Evolutionary conservation across 2,797 vertebrate species (phyloP), one percentile per base, ranked within the genome.

Genomic region (Chaetodon trifasciatus): DNA sequence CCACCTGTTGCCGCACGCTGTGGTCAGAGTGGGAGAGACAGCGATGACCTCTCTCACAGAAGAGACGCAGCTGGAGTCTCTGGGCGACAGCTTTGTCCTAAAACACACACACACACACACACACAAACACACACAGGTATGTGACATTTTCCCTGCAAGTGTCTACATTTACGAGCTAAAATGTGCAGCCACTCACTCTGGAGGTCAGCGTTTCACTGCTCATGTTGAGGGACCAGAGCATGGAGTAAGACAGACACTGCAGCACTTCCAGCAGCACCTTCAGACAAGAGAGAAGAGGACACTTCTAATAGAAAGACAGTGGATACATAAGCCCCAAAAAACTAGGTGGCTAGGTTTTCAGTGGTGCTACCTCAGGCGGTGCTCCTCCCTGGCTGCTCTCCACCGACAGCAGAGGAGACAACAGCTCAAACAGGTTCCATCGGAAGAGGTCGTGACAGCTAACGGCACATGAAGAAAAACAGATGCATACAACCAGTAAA

Each of bases 361-460:
- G n/a, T 10, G 66, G 3, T 1, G 67, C 84, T 94, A 98, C 97
- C 96, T 96, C 84, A 8, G 85, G 76, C 6, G 96, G 93, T 4
- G 96, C 86, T 58, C 77, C 88, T 21, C 88, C 90, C 47, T 82
- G 87, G 53, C 92, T 85, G n/a, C 60, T 74, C 85, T 96, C 94
- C 68, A 82, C 93, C 2, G 91, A 79, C 68, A 98, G 91, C 24
- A 98, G 90, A 79, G 90, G 95, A 76, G 88, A 95, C 82, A 95
- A 92, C 87, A 95, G 94, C 49, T 96, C 94, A 79, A 95, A 96
- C 35, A 96, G 84, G 69, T 93, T 93, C 97, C 97, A 97, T 35
- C 74, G 88, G 21, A 94, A 94, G 80, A 98, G 96, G 91, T 98
- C 94, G 63, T 97, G 97, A 69, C 96, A 96, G 91, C 97, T 98